Evolutionary conservation across 2,113 vertebrate genomes (phyloP).

Genomic region (Myotis davidii): DNA sequence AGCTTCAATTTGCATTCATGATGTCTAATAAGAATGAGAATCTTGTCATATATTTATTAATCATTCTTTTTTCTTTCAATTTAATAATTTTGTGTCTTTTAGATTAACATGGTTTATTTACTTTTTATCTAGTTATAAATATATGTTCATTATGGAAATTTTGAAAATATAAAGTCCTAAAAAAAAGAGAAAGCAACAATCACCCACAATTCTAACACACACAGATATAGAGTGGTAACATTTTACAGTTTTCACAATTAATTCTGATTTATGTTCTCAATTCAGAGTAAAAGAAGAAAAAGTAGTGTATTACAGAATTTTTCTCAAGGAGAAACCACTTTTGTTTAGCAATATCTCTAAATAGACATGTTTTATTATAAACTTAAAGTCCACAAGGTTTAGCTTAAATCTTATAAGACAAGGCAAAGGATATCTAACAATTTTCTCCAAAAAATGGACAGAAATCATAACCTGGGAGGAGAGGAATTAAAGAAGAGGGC

Average conservation of each 20-base stretch:
- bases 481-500: neutral
- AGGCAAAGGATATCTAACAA: neutral
- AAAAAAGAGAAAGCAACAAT: neutral
- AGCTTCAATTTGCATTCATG: neutral
- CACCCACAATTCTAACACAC: neutral
- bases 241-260: constrained; percentile 3
- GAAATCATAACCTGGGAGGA: neutral
- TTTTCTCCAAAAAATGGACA: neutral
- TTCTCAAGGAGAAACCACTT: constrained; percentile 17
- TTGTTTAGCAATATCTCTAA: neutral
- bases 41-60: constrained; percentile 4
- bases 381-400: neutral
- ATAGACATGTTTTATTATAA: neutral
- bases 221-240: neutral
- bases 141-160: neutral
- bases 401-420: neutral
- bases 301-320: neutral
- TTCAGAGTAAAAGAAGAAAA: neutral
- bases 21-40: neutral
- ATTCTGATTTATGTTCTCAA: constrained; percentile 4
- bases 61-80: neutral
- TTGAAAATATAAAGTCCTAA: neutral
- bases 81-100: constrained; percentile 47
- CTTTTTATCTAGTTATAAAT: constrained; percentile 2
- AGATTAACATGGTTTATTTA: neutral